Base-by-base conservation (phyloP, 2,888 invertebrate species). In the Cerastis rubricosa region DNA sequence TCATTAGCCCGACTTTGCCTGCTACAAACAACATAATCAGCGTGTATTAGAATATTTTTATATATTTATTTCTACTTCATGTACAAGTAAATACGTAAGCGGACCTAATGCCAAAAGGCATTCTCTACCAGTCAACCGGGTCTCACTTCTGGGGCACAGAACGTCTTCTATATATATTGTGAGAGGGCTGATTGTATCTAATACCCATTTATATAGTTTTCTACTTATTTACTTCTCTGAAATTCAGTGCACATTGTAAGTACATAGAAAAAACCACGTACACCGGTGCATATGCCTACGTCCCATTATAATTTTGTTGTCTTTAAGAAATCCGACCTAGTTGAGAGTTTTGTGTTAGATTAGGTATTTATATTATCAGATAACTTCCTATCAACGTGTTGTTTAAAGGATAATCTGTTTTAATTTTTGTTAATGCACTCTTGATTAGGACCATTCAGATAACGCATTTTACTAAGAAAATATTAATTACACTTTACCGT, bases 401-500 rank as follows among this genome's bases (percentile, higher is more conserved):
- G 25, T 76, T 35, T 40, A 49, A 47, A n/a, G 59, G 47, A 76
- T 81, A 70, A 77, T 70, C 72, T 77, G 12, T 67, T 77, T 22
- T 72, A 69, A 61, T 49, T 71, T 68, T 40, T 45, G 35, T 47
- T 29, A 57, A 68, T 68, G 25, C 35, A 66, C 3, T 11, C 35
- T 71, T 57, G 35, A 43, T 59, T 40, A 25, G 14, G 43, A 51
- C 7, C 5, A 65, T 59, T 49, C 8, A 11, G 22, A 29, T n/a
- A 70, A 69, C 57, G 54, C 19, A 47, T 19, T 35, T 71, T 49
- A 63, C 25, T 54, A 47, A 3, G 9, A 45, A 67, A 49, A 64
- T 64, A n/a, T 35, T 35, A 40, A 71, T 47, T 45, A 64, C n/a
- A 35, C 9, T 35, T 0, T 61, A 22, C 2, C 2, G n/a, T 40